phyloP scores from a whole-genome alignment of 2,113 vertebrate species.

The Gavialis gangeticus region DNA sequence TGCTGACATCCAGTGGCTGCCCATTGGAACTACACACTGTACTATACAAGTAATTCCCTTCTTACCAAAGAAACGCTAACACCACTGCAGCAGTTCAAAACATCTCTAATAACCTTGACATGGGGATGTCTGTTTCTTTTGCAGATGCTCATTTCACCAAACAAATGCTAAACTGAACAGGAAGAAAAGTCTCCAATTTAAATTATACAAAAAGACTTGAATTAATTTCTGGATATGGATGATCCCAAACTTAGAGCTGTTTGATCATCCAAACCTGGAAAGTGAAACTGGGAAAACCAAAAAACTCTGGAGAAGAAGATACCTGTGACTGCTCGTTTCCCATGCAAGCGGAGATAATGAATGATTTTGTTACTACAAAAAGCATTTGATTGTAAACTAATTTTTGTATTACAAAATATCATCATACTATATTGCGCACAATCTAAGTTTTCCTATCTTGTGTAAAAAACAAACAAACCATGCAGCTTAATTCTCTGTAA shows the following conservation, averaged over 20 bases:
- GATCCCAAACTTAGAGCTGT: neutral
- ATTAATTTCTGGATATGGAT: fast-evolving
- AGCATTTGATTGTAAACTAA: slow-evolving; percentile 12
- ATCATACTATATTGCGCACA: neutral
- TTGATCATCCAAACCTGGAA: fast-evolving
- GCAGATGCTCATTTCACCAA: neutral
- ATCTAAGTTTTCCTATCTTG: neutral
- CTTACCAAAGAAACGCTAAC: fast-evolving
- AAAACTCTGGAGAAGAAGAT: neutral
- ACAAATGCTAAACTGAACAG: neutral
- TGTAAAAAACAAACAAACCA: neutral
- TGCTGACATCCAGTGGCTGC: slow-evolving; percentile 79
- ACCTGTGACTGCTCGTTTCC: neutral
- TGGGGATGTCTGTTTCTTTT: fast-evolving
- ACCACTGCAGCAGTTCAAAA: neutral
- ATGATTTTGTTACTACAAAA: neutral
- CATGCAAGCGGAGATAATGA: neutral
- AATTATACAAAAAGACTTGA: neutral
- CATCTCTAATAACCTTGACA: neutral
- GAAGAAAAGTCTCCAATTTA: neutral
- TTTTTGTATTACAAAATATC: slow-evolving; percentile 13
- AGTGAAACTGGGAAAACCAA: neutral
- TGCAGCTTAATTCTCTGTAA: slow-evolving; percentile 17
- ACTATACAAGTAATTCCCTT: fast-evolving
- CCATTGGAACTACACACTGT: fast-evolving